These are phyloP conservation scores for Phoxinus phoxinus DNA, from an alignment of 2,113 vertebrate genomes.

Conservation along the genomic window DNA sequence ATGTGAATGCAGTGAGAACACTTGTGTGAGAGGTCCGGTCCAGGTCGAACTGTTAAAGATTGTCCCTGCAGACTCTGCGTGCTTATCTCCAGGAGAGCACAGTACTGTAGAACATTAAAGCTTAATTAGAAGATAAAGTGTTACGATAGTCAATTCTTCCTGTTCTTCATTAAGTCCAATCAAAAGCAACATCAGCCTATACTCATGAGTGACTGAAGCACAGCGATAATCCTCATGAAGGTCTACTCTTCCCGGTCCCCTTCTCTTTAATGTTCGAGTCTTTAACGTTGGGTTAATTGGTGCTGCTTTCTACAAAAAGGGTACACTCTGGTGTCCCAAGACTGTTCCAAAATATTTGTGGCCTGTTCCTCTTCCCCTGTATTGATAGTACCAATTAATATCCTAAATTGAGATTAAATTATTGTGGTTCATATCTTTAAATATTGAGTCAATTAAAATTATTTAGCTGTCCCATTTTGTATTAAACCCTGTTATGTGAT, in stretches of 20 bases:
- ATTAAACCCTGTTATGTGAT: not conserved
- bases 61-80: conserved; percentile 41
- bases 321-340: not conserved
- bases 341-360: not conserved
- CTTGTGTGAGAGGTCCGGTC: conserved; percentile 57
- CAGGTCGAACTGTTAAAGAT: conserved; percentile 51
- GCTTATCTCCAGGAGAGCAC: conserved; percentile 56
- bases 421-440: not conserved
- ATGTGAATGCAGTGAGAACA: conserved; percentile 37
- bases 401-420: not conserved
- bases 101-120: conserved; percentile 53
- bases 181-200: conserved; percentile 25
- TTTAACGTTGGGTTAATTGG: not conserved
- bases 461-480: not conserved
- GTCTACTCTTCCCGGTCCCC: not conserved
- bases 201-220: conserved; percentile 25
- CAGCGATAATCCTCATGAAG: not conserved
- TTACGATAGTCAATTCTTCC: conserved; percentile 44
- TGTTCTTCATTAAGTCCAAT: conserved; percentile 40
- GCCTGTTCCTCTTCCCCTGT: not conserved
- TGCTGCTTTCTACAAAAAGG: not conserved
- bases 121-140: conserved; percentile 32
- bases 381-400: not conserved
- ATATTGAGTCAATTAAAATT: not conserved
- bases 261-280: not conserved